Conservation (phyloP, 1,140 invertebrate species). For the Scaptomyza montana region DNA sequence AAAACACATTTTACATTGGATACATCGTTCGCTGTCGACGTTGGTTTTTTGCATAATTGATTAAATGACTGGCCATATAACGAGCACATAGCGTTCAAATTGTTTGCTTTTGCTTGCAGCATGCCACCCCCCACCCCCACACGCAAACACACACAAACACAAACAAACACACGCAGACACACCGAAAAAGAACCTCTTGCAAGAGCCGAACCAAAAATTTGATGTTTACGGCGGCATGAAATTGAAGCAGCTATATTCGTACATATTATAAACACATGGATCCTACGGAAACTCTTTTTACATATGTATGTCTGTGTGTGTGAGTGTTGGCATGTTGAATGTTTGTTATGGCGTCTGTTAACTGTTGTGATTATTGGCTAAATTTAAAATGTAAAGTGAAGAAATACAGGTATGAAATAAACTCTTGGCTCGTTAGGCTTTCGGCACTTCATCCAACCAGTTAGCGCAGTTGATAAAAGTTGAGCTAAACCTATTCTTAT, state of each 20-base stretch:
- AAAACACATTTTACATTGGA: constrained; percentile 67
- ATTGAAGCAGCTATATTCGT: constrained; percentile 25
- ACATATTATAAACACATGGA: not conserved
- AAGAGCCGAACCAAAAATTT: constrained; percentile 43
- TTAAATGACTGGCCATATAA: constrained; percentile 77
- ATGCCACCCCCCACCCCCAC: constrained; percentile 15
- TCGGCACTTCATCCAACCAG: not conserved
- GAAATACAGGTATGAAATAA: not conserved
- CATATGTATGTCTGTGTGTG: not conserved
- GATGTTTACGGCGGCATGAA: constrained; percentile 66
- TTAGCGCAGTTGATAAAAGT: too few relatives aligned
- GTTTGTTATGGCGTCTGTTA: constrained; percentile 68
- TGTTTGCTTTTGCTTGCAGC: constrained; percentile 30
- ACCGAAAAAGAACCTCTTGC: constrained; percentile 1
- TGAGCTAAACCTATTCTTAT: too few relatives aligned
- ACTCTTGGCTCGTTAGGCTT: not conserved
- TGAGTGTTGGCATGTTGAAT: constrained; percentile 13
- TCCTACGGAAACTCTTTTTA: constrained; percentile 4
- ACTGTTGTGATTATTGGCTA: constrained; percentile 76
- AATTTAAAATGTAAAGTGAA: constrained; percentile 66
- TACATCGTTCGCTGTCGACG: constrained; percentile 73
- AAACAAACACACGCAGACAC: too few relatives aligned
- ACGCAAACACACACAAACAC: too few relatives aligned
- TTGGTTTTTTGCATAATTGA: constrained; percentile 80
- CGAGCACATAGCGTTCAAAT: constrained; percentile 41